Evolutionary conservation across 2,888 invertebrate species (phyloP), one percentile per base, ranked within the genome.

Genomic region (Andrena camellia): DNA sequence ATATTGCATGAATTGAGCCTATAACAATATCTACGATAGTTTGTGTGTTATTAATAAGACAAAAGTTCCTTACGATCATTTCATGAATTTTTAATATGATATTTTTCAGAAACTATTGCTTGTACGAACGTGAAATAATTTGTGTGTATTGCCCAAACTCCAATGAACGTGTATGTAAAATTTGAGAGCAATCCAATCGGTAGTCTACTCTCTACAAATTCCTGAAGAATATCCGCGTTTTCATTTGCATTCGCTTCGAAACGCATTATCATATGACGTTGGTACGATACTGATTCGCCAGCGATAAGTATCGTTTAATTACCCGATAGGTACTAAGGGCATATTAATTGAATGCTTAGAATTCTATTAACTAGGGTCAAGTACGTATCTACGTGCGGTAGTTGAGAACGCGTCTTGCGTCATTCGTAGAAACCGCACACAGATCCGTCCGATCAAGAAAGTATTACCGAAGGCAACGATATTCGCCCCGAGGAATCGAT

Each of bases 271-370:
- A 17, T 66, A 50, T 1, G 17, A 10, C 33, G 62, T 72, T 35
- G 23, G 29, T 7, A 54, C n/a, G 13, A 10, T 42, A 35, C 57
- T 4, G 60, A 26, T 70, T 84, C 66, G 54, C 71, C 26, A 80
- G 35, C 66, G 48, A 66, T 81, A 73, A 62, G 74, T 64, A 72
- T 78, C 81, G 79, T 73, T 87, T 87, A 87, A 87, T 87, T 84
- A 89, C 73, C 54, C 76, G 68, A 86, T 84, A 79, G 79, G 80
- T 76, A 87, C 78, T 69, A 83, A 82, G 81, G 83, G 80, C 83
- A 85, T 85, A 88, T 91, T 90, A 90, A 90, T 91, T 88, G 89
- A 89, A 88, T 87, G 88, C 89, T 86, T 81, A 78, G 88, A 88
- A 90, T 88, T 86, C 83, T 86, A 88, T 90, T 90, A 89, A 86